Base-by-base conservation (phyloP, 2,113 vertebrate genomes). In the Aythya baeri region DNA sequence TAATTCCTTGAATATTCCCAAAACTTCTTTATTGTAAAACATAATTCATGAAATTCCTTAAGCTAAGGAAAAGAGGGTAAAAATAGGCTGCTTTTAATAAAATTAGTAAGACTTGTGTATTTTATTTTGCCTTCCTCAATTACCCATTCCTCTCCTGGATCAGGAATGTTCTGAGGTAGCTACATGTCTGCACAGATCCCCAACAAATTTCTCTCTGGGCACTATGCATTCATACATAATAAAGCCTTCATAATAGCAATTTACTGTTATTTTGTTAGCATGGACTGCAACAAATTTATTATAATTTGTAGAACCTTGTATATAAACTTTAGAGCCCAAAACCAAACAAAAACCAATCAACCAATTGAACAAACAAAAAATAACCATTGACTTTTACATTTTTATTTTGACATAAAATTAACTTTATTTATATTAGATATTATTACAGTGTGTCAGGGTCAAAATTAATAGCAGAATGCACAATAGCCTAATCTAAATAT, bases 161-260 rank as follows among this genome's bases (percentile, higher is more conserved):
- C 59, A 86, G 15, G 32, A 13, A 16, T 54, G 13, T 49, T 80
- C 29, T 62, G 26, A 76, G 52, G 5, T 27, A 50, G 25, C 8
- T 55, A 26, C 23, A 20, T 4, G 11, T 18, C 18, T n/a, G 43
- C 27, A 63, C 29, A 76, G 31, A 75, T 97, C 25, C 67, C 96
- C 96, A 97, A 82, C 79, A 88, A 83, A 34, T 81, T 96, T 97
- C 86, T 96, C 83, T 80, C 66, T 89, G 76, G 63, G 32, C 84
- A 65, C 65, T 95, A 83, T 87, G 31, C 50, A 97, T 95, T 86
- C 96, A 92, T 96, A 91, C 75, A 93, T 93, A 96, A 97, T 90
- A 88, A 97, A 91, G 58, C 92, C 94, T 95, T 96, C 83, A 83
- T 18, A 79, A 66, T 31, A 89, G 27, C 34, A 84, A 46, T 20